A percentile compares a stretch with the other conserved stretches of the same genome.
Conservation (phyloP, 2,113 vertebrate species). For the Nycticebus coucang region DNA sequence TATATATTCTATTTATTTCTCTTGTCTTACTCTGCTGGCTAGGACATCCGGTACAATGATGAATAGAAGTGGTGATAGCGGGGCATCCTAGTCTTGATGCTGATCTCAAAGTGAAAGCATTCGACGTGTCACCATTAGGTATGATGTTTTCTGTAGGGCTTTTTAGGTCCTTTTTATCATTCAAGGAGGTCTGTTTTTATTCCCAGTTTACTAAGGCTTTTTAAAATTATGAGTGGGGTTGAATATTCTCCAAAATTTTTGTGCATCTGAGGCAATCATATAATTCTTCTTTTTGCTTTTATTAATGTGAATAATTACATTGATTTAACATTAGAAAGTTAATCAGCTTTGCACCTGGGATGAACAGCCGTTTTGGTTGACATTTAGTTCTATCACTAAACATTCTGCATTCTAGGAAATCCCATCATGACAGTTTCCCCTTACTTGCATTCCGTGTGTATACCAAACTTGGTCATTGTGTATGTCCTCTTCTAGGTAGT, state of each 20-base stretch:
- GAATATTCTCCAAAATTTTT: constrained; percentile 57
- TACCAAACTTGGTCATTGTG: background rate
- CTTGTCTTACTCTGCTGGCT: constrained; percentile 82
- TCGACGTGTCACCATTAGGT: constrained; percentile 80
- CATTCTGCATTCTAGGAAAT: background rate
- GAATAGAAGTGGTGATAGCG: constrained; percentile 80
- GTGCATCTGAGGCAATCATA: background rate
- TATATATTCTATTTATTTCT: constrained; percentile 79
- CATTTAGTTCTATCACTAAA: background rate
- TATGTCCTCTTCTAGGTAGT: background rate
- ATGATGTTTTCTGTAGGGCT: constrained; percentile 78
- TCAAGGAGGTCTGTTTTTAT: constrained; percentile 60
- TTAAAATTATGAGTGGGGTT: constrained; percentile 34
- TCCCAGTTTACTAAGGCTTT: constrained; percentile 43
- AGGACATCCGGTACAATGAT: constrained; percentile 79
- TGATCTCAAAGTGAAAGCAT: constrained; percentile 80
- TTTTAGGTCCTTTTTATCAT: constrained; percentile 56
- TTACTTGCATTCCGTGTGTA: background rate
- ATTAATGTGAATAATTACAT: constrained; percentile 33
- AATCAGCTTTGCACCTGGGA: background rate
- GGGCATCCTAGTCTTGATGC: constrained; percentile 80
- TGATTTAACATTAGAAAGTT: constrained; percentile 42
- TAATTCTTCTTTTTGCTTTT: constrained; percentile 42
- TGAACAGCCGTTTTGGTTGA: background rate
- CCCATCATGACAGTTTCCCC: background rate